Evolutionary conservation across 2,113 vertebrate species (phyloP), one percentile per base, ranked within the genome.

Genomic region (Thalassoma bifasciatum): DNA sequence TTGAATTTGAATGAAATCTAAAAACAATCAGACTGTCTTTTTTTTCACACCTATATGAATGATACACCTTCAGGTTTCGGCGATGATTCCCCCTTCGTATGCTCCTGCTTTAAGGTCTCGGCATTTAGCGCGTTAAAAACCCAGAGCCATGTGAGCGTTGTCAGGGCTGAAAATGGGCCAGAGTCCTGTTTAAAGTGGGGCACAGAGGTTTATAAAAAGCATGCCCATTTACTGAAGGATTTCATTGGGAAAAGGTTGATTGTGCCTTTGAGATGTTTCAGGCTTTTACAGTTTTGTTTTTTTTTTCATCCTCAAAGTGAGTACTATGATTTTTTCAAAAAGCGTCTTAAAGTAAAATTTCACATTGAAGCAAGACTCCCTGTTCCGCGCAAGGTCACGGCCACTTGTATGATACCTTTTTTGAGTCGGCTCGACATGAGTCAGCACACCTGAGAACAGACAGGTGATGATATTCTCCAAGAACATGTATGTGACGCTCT

Each of bases 151-250:
- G 56, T 59, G 72, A 87, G 77, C 40, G 50, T 70, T 74, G 56
- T 74, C 71, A 79, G 40, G 50, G 66, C 72, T 82, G 83, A 88
- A 93, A 92, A 91, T 93, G 91, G 92, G 90, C 87, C 92, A 94
- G 72, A 88, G 87, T 78, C 83, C 77, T 72, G 58, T 79, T 73
- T 75, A 84, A 93, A 93, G 76, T 93, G 86, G 92, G 89, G 77
- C 92, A 87, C 80, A 76, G 60, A 9, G 58, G 72, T 89, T 92
- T 91, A 91, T 88, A 92, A 93, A 92, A 94, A 92, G 86, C 76
- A 61, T 54, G 66, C 75, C 67, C 75, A 78, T 83, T 76, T 77
- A 73, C 50, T 79, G 50, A 58, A 65, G 62, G 54, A 73, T 81
- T 84, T 85, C 69, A 77, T 10, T 56, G 53, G 75, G 58, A 84